These are phyloP conservation scores for Pachycephala philippinensis DNA, from an alignment of 2,113 vertebrate species.

Conservation along the genomic window DNA sequence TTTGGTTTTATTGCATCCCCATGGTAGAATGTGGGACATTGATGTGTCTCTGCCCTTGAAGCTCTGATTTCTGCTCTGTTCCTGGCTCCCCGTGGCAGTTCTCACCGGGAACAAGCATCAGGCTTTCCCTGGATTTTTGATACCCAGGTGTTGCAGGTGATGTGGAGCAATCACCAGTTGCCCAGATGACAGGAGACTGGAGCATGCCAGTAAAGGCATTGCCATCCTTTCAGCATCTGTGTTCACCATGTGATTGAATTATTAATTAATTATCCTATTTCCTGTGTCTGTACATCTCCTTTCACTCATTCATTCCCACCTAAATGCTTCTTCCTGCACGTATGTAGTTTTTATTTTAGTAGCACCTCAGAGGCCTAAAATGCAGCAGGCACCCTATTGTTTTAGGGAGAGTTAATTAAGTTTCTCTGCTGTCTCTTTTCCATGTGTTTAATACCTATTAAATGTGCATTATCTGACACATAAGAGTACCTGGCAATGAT, in stretches of 20 bases:
- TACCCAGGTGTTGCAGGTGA: background rate
- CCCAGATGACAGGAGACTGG: background rate
- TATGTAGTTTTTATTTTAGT: background rate
- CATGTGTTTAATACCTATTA: background rate
- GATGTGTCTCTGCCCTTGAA: background rate
- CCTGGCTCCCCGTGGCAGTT: background rate
- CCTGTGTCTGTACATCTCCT: background rate
- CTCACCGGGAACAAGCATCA: background rate
- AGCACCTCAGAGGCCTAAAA: background rate
- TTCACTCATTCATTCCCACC: background rate
- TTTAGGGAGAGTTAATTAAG: slow-evolving; percentile 18
- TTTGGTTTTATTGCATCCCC: background rate
- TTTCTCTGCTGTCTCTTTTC: background rate
- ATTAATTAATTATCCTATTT: background rate
- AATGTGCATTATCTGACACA: background rate
- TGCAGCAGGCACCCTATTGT: background rate
- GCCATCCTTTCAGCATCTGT: background rate
- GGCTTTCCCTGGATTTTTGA: background rate
- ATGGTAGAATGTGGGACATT: background rate
- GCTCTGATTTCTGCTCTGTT: background rate
- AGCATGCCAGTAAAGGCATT: background rate
- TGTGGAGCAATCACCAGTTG: background rate
- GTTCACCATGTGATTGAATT: background rate
- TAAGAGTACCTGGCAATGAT: background rate
- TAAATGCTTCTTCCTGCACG: background rate